Percentiles rank a stretch among this genome's conserved stretches.
These are phyloP conservation scores for Andrena cerasifolii DNA, from an alignment of 1,140 invertebrate species.

Conservation along the genomic window DNA sequence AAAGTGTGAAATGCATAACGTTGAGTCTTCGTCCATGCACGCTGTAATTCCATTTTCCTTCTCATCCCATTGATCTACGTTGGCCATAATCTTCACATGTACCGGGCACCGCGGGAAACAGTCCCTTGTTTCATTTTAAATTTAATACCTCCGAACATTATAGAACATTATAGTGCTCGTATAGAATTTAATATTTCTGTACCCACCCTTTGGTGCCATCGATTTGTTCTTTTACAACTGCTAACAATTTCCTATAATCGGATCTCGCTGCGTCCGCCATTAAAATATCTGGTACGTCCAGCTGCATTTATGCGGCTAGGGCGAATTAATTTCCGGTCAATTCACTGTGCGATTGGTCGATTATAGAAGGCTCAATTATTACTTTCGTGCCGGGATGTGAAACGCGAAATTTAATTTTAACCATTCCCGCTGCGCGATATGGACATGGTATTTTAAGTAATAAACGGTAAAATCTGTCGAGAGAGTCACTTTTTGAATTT, in stretches of 20 bases:
- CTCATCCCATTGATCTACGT: no score
- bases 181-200: neutral
- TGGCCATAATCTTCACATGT: no score
- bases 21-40: no score
- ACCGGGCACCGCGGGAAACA: neutral
- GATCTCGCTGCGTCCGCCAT: neutral
- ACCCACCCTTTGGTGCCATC: no score
- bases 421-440: neutral
- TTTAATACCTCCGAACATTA: neutral
- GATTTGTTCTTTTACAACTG: neutral
- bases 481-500: no score
- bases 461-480: neutral
- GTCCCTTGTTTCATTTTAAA: neutral
- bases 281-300: neutral
- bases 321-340: neutral
- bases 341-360: neutral
- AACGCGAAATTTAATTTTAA: neutral
- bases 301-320: neutral
- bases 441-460: neutral
- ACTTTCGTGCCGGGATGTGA: neutral
- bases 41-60: no score
- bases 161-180: no score
- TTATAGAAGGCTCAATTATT: neutral
- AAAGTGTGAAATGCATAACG: no score
- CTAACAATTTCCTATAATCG: conserved; percentile 1